A percentile compares a stretch with the other conserved stretches of the same genome.
Evolutionary conservation across 2,797 vertebrate species (phyloP).

Genomic region (Cichlasoma orientale): DNA sequence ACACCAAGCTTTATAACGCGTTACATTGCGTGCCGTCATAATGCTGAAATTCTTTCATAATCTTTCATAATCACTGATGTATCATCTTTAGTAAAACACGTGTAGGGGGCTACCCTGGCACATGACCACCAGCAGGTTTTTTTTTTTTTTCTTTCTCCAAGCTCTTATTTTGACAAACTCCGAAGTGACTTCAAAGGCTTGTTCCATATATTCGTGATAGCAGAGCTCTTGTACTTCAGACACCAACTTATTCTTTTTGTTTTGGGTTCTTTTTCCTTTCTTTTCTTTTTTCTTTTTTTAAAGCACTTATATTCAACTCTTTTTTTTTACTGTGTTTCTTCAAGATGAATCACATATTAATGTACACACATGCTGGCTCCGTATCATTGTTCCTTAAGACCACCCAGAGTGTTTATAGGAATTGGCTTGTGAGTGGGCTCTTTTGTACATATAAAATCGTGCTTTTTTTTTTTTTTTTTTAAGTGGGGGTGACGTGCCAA

Average conservation of each 20-base stretch:
- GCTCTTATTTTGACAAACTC: constrained; percentile 25
- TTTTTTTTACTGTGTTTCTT: constrained; percentile 12
- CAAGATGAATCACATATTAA: constrained; percentile 52
- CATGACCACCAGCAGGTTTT: not conserved
- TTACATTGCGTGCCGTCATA: constrained; percentile 38
- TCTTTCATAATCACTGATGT: constrained; percentile 31
- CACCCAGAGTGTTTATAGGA: constrained; percentile 66
- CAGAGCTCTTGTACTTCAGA: not conserved
- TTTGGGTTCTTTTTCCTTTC: constrained; percentile 7
- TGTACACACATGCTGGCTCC: constrained; percentile 42
- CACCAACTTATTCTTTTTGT: not conserved
- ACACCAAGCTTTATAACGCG: constrained; percentile 34
- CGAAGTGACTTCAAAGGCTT: constrained; percentile 36
- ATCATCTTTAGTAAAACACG: constrained; percentile 39
- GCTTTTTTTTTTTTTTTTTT: constrained; percentile 17
- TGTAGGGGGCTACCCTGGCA: constrained; percentile 5
- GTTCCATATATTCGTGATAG: constrained; percentile 20
- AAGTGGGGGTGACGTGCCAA: constrained; percentile 16
- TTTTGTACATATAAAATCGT: constrained; percentile 39
- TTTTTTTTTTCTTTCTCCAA: not conserved
- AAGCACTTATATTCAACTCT: not conserved
- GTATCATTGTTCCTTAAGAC: constrained; percentile 58
- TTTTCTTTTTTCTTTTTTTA: constrained; percentile 18
- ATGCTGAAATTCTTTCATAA: constrained; percentile 33
- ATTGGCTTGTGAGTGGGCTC: constrained; percentile 36